Base-by-base conservation (phyloP, 2,797 vertebrate genomes). In the Aeoliscus strigatus region DNA sequence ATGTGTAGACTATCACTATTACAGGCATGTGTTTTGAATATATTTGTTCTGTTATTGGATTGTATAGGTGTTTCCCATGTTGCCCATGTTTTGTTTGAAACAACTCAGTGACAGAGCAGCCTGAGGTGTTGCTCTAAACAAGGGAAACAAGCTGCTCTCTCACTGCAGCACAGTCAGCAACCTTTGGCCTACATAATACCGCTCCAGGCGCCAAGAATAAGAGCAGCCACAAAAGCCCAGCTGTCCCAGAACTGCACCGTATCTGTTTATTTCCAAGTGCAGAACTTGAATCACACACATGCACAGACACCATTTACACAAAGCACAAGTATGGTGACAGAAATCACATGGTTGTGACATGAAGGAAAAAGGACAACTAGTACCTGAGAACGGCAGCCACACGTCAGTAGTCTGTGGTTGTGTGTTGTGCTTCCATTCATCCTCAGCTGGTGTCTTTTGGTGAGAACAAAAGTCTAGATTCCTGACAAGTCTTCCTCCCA, bases 151-250 rank as follows among this genome's bases (percentile, higher is more conserved):
- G 65, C 69, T 60, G 44, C 54, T 46, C 42, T 71, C 49, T 71
- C 49, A 8, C 24, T 46, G 46, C 52, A 50, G 68, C 30, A 17
- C 18, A 65, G 60, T 34, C 58, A 7, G 60, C 83, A 77, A 84
- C 87, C 87, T 90, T 88, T 90, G 75, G 37, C 87, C 86, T 84
- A 89, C 60, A 81, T 90, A 78, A 39, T 51, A 55, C 42, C 27
- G 52, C 60, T 34, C 44, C 48, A 37, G 43, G 51, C 60, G 5
- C 16, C 18, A 60, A 48, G 50, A 39, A 18, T 7, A 25, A 62
- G 18, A 44, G 18, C 27, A 18, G 9, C 23, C 15, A 42, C 26
- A 32, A 58, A 66, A 64, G 39, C 28, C 9, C 30, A 47, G 27
- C 34, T 23, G 41, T 60, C 28, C 43, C 14, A 45, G 6, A 34